Conservation (phyloP, 2,888 invertebrate species). For the Trissolcus brochymenae region DNA sequence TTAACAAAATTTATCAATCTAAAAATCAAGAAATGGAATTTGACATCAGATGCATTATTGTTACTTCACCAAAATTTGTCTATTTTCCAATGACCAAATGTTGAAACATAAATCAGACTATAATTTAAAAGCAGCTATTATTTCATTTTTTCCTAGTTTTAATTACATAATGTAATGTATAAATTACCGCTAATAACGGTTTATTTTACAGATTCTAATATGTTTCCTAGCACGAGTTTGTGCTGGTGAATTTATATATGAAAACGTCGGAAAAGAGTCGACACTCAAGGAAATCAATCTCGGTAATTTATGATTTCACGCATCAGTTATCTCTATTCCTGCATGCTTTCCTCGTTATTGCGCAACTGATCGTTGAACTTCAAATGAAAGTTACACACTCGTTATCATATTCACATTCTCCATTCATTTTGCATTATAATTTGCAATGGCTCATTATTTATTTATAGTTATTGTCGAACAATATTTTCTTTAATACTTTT, state of each 20-base stretch:
- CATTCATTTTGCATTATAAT: background rate
- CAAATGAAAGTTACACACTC: slow-evolving; percentile 33
- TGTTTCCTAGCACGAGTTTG: slow-evolving; percentile 54
- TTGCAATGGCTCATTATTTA: background rate
- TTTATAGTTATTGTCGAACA: background rate
- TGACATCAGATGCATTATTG: no score
- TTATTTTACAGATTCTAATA: slow-evolving; percentile 51
- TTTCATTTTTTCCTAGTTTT: background rate
- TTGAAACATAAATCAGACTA: no score
- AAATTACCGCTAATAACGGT: background rate
- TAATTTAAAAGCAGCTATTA: no score
- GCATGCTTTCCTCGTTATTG: slow-evolving; percentile 15
- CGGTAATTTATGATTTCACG: slow-evolving; percentile 39
- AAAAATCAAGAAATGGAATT: no score
- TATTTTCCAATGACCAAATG: no score
- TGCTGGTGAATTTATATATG: slow-evolving; percentile 33
- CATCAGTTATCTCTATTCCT: slow-evolving; percentile 11
- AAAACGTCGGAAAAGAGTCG: slow-evolving; percentile 17
- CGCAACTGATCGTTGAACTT: slow-evolving; percentile 39
- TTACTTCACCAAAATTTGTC: no score
- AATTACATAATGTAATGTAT: background rate
- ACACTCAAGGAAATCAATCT: slow-evolving; percentile 26
- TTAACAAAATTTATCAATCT: no score
- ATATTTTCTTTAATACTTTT: background rate
- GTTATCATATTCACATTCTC: slow-evolving; percentile 1